phyloP scores from a whole-genome alignment of 2,797 vertebrate genomes.

The Thalassophryne amazonica region DNA sequence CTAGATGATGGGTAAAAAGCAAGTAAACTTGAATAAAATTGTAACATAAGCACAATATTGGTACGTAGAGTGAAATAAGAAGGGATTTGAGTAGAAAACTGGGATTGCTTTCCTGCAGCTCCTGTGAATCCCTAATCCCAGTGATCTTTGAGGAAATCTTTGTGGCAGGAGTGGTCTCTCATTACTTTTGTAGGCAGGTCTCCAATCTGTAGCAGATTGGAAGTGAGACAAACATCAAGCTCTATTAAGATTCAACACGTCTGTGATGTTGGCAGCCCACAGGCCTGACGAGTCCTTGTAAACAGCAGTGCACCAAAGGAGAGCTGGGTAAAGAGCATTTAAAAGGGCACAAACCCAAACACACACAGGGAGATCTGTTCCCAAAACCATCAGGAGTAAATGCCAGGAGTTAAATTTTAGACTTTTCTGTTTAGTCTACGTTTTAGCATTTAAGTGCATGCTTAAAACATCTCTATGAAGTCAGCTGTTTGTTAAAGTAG shows the following conservation, averaged over 20 bases:
- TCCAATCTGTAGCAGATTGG: conserved; percentile 58
- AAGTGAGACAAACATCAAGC: conserved; percentile 55
- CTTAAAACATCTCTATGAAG: conserved; percentile 14
- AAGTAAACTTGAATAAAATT: conserved; percentile 31
- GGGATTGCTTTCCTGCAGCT: conserved; percentile 36
- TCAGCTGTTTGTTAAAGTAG: background rate
- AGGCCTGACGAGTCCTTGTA: conserved; percentile 39
- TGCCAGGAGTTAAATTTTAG: background rate
- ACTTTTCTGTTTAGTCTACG: background rate
- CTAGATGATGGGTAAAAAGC: conserved; percentile 36
- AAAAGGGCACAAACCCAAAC: conserved; percentile 7
- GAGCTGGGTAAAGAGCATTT: conserved; percentile 17
- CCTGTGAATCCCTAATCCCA: conserved; percentile 68
- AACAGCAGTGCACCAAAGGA: conserved; percentile 37
- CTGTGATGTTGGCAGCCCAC: conserved; percentile 35
- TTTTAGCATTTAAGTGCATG: background rate
- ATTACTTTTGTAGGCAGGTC: conserved; percentile 59
- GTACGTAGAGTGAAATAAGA: conserved; percentile 54
- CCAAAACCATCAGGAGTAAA: conserved; percentile 4
- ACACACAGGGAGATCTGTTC: conserved; percentile 9
- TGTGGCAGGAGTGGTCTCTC: conserved; percentile 57
- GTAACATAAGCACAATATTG: conserved; percentile 50
- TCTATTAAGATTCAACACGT: conserved; percentile 60
- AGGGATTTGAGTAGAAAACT: conserved; percentile 56
- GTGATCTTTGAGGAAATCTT: conserved; percentile 61